Conservation (phyloP, 2,797 vertebrate genomes). For the Schizopygopsis malacanthus region DNA sequence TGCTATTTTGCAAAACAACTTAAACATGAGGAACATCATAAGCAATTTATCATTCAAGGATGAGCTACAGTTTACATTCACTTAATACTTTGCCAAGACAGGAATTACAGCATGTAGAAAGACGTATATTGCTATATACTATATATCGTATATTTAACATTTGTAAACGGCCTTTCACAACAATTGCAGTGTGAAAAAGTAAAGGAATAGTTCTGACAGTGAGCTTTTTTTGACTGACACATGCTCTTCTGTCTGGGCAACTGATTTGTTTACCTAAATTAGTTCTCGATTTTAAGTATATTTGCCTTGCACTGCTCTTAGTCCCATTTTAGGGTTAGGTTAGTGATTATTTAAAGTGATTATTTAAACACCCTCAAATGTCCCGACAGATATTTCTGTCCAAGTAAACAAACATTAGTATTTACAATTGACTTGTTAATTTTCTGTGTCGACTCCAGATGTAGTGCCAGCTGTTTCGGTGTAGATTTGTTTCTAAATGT, state of each 20-base stretch:
- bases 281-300: not conserved
- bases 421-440: constrained; percentile 10
- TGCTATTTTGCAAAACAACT: not conserved
- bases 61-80: not conserved
- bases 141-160: not conserved
- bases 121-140: not conserved
- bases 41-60: not conserved
- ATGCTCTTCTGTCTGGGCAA: not conserved
- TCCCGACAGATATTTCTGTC: not conserved
- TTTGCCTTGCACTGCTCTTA: not conserved
- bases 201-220: not conserved
- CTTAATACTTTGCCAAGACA: not conserved
- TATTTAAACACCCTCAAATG: constrained; percentile 11
- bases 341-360: not conserved
- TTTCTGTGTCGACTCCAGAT: constrained; percentile 25
- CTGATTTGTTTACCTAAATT: not conserved
- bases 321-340: not conserved
- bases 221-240: not conserved
- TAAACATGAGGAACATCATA: not conserved
- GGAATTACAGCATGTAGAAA: not conserved
- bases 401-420: not conserved
- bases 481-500: constrained; percentile 35
- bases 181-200: not conserved
- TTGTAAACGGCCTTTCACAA: not conserved
- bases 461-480: constrained; percentile 21